Base-by-base conservation (phyloP, 1,140 invertebrate genomes). In the Apis florea region DNA sequence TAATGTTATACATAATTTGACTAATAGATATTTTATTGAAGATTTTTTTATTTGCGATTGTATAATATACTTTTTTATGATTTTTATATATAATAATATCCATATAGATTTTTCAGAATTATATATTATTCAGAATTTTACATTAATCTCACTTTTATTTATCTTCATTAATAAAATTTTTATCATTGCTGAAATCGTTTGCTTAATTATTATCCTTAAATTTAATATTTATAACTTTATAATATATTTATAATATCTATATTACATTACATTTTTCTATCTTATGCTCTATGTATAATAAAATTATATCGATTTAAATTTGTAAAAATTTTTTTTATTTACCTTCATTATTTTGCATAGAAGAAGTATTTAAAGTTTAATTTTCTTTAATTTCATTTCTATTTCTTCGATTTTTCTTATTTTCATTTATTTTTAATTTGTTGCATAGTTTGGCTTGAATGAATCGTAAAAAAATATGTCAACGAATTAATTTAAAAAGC, bases 401-500 rank as follows among this genome's bases (percentile, higher is more conserved):
- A 40, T 53, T 31, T 11, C 10, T 10, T 26, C 4, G 26, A 19
- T 31, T 53, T n/a, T 40, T 40, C 19, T 19, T 24, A 31, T 71
- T 56, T 40, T 5, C 11, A 56, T n/a, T 40, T 19, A 40, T 40
- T 0, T n/a, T 13, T 26, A 54, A 71, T 19, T 53, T 71, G 24
- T 69, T 69, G 4, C 15, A 19, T 56, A 1, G 40, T 73, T 49
- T 15, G 10, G 26, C 15, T 49, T 49, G n/a, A 61, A 73, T 40
- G 17, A 73, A 61, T n/a, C 12, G 3, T 40, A 54, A 59, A 47
- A 26, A 61, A 31, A 49, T 26, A 54, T 47, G 31, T 31, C 59
- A 74, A 24, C 59, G 26, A 74, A 74, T 63, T 63, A 59, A 40
- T 63, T 74, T 59, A 59, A 74, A 74, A 75, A 61, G 54, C 2